Evolutionary conservation across 2,113 vertebrate species (phyloP).

Genomic region (Osmerus eperlanus): DNA sequence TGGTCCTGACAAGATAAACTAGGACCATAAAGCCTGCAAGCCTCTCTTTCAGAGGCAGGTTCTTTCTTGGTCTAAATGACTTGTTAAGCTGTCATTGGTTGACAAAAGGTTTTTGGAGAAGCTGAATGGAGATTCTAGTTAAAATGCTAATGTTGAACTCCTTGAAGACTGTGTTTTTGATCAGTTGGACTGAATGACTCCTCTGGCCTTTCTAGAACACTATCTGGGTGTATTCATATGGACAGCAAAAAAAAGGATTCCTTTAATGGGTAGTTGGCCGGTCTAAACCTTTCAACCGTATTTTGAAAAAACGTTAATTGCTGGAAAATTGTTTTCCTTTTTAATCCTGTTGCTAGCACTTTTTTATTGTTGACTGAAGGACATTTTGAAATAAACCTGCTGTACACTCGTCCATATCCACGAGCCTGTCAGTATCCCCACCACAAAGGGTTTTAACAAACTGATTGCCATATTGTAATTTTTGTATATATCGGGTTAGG

Average conservation of each 20-base stretch:
- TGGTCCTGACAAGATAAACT: constrained; percentile 44
- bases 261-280: not conserved
- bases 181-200: constrained; percentile 16
- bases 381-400: too few species aligned
- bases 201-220: constrained; percentile 18
- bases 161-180: constrained; percentile 34
- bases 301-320: constrained; percentile 3
- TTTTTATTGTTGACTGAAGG: not conserved
- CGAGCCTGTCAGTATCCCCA: too few species aligned
- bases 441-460: too few species aligned
- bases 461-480: too few species aligned
- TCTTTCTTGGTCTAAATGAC: constrained; percentile 29
- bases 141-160: constrained; percentile 64
- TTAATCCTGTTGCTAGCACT: not conserved
- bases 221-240: constrained; percentile 13
- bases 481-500: too few species aligned
- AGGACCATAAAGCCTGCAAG: constrained; percentile 45
- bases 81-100: constrained; percentile 42
- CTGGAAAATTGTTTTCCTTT: not conserved
- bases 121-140: constrained; percentile 53
- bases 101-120: constrained; percentile 45
- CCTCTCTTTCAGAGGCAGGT: constrained; percentile 39
- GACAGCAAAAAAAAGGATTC: constrained; percentile 25
- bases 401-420: too few species aligned
- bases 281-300: constrained; percentile 18